Conservation (phyloP, 2,888 invertebrate genomes). For the Nowickia ferox region DNA sequence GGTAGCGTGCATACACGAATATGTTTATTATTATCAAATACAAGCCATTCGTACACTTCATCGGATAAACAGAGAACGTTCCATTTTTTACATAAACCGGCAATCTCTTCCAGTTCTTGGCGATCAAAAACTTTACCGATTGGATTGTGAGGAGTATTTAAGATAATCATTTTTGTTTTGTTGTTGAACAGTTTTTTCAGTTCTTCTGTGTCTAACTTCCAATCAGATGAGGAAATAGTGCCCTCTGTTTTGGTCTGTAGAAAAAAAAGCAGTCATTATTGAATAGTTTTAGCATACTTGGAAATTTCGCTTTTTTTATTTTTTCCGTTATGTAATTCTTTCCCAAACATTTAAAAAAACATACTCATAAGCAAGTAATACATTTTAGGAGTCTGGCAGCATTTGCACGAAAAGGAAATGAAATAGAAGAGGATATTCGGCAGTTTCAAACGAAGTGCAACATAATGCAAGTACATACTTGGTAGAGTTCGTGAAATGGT, state of each 20-base stretch:
- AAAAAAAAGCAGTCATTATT: not conserved
- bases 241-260: conserved; percentile 81
- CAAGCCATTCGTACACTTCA: conserved; percentile 99
- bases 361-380: not conserved
- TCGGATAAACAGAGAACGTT: conserved; percentile 96
- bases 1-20: conserved; percentile 97
- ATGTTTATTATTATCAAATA: conserved; percentile 92
- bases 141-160: conserved; percentile 99
- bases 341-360: not conserved
- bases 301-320: too few relatives aligned
- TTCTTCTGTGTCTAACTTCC: conserved; percentile 93
- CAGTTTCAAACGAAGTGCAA: not conserved
- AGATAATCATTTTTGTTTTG: conserved; percentile 96
- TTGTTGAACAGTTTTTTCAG: conserved; percentile 90
- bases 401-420: not conserved
- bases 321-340: too few relatives aligned
- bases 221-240: conserved; percentile 89
- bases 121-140: conserved; percentile 91
- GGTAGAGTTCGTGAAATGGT: too few relatives aligned
- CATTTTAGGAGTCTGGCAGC: not conserved
- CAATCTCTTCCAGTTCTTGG: conserved; percentile 90
- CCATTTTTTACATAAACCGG: conserved; percentile 94
- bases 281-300: too few relatives aligned
- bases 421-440: conserved; percentile 19
- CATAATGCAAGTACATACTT: not conserved